phyloP scores from a whole-genome alignment of 2,797 vertebrate species.

The Catamblyrhynchus diadema region DNA sequence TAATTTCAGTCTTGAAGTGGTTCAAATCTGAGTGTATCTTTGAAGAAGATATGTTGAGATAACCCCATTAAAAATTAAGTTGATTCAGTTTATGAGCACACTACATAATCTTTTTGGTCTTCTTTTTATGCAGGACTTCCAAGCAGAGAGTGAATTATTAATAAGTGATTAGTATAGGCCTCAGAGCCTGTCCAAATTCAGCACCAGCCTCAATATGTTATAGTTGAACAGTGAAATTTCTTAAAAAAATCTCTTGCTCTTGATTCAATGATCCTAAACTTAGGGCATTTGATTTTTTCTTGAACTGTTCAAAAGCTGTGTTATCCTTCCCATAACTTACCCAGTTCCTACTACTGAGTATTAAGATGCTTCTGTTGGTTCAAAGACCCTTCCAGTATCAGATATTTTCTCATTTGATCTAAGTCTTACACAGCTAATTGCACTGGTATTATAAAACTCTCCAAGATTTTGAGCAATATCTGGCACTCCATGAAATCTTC shows the following conservation, averaged over 20 bases:
- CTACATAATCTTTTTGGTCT: neutral
- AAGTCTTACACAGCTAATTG: neutral
- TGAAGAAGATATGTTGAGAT: neutral
- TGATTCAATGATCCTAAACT: neutral
- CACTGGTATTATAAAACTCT: neutral
- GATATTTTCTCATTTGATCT: neutral
- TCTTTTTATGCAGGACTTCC: neutral
- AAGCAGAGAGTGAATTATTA: neutral
- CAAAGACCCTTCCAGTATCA: neutral
- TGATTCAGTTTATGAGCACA: neutral
- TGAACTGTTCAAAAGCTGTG: rapidly evolving
- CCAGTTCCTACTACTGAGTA: neutral
- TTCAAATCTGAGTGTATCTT: neutral
- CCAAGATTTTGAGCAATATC: neutral
- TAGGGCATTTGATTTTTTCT: neutral
- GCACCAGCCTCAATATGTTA: neutral
- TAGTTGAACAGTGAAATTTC: neutral
- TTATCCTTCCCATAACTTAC: neutral
- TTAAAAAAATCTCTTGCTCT: neutral
- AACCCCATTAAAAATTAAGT: neutral
- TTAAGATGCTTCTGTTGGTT: neutral
- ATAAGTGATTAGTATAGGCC: neutral
- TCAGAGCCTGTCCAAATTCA: neutral
- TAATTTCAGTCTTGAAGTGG: neutral
- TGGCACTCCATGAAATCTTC: neutral